Conservation (phyloP, 1,140 invertebrate genomes). For the Penaeus indicus region DNA sequence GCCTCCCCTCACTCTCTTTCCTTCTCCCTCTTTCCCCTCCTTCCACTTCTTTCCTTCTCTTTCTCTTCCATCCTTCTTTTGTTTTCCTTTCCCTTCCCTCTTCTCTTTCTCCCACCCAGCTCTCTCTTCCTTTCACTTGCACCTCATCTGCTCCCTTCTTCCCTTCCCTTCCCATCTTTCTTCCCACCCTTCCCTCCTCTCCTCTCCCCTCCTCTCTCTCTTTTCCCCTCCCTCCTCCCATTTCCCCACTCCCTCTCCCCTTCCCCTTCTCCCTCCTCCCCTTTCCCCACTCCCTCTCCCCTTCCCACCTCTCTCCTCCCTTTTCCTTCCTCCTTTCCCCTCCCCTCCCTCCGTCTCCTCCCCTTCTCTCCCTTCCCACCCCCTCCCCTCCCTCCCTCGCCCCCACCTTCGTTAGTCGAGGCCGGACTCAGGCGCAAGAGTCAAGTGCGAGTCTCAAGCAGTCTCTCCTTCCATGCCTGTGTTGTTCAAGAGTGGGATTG, state of each 20-base stretch:
- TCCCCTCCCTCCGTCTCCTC: neutral
- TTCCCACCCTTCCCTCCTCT: too few species aligned
- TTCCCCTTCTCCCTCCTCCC: too few species aligned
- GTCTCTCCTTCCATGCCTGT: conserved; percentile 29
- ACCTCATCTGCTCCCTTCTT: neutral
- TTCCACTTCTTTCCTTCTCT: neutral
- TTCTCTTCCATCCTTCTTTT: neutral
- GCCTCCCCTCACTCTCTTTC: neutral
- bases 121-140: too few species aligned
- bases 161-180: neutral
- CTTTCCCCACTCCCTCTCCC: neutral
- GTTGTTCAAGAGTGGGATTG: conserved; percentile 50
- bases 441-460: conserved; percentile 36
- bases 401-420: conserved; percentile 50
- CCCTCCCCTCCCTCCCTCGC: neutral
- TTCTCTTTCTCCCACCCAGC: neutral
- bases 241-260: neutral
- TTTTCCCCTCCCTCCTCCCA: neutral
- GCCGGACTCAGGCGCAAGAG: neutral
- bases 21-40: neutral
- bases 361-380: neutral
- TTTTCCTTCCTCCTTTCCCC: neutral
- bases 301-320: neutral
- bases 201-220: neutral
- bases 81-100: neutral